Base-by-base conservation (phyloP, 2,113 vertebrate genomes). In the Artemisiospiza belli region DNA sequence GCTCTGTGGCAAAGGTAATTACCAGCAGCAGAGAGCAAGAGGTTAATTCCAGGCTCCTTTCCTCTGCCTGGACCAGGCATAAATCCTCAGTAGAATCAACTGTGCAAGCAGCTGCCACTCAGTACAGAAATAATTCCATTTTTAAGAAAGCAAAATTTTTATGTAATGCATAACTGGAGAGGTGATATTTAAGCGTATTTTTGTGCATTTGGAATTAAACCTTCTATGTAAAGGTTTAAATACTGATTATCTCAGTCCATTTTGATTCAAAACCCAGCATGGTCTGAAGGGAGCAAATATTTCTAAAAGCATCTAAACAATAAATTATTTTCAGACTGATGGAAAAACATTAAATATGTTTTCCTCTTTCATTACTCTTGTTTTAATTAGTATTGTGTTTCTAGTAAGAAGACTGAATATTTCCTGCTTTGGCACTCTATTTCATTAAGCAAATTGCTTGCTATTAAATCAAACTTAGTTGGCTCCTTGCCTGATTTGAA, bases 11-110 rank as follows among this genome's bases (percentile, higher is more conserved):
- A 69, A 89, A 91, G 46, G 75, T 61, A 82, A 96, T 95, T 89
- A 79, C 76, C 51, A 58, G 87, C 55, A 95, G 94, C 78, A 90
- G 81, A 76, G 84, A 85, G 74, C 74, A 83, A 83, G 66, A 91
- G 89, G 75, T 91, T 87, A 87, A 82, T 89, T 92, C 75, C 84
- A 85, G 83, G 41, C 62, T 95, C 41, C 46, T 84, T 91, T 63
- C 39, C 41, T 81, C 52, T 73, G 52, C 49, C 54, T 76, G 81
- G 31, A 68, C 46, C 23, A 39, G 35, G 54, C 61, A 55, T 83
- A 92, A 92, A 91, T 84, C 79, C 70, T 81, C 87, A 31, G 44
- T 23, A 33, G 58, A 63, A 92, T 39, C 57, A 84, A 44, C 66
- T 52, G 21, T 43, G 66, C 7, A 15, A 74, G 74, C 66, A 89